Base-by-base conservation (phyloP, 2,888 invertebrate genomes). In the Chymomyza procnemis region DNA sequence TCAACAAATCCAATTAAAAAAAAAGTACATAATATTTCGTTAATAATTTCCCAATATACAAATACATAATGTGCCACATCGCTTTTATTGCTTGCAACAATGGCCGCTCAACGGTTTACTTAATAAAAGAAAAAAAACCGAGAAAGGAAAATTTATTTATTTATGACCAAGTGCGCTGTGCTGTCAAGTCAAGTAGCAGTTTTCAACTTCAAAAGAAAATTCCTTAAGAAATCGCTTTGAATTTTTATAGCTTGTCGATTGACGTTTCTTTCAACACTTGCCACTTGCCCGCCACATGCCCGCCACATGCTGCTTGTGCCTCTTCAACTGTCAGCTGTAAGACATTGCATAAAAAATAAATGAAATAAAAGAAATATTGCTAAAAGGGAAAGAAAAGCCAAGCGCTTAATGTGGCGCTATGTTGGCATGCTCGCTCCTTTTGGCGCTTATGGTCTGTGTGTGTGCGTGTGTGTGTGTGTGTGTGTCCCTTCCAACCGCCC, bases 391-490 rank as follows among this genome's bases (percentile, higher is more conserved):
- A 12, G 34, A 12, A 80, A 84, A 85, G 85, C 80, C 85, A 80
- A 85, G 86, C 80, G 80, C 80, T 85, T 80, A 80, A 80, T 81
- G 18, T 16, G 50, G 50, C 18, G 16, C 50, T 12, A 3, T 41
- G 34, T 14, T 74, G 65, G 67, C 69, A 72, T 75, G 79, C 73
- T 78, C 72, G n/a, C n/a, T n/a, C n/a, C n/a, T n/a, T n/a, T n/a
- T n/a, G n/a, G n/a, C n/a, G n/a, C n/a, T n/a, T n/a, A n/a, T n/a
- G n/a, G n/a, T n/a, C n/a, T n/a, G n/a, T 78, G 75, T 76, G 65
- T 64, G 72, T n/a, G n/a, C n/a, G n/a, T n/a, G n/a, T n/a, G n/a
- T n/a, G n/a, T n/a, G n/a, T n/a, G n/a, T n/a, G n/a, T n/a, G n/a
- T n/a, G n/a, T 26, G 26, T 22, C 19, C 22, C 19, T 54, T 54